Percentiles rank a stretch among this genome's conserved stretches.
Evolutionary conservation across 92 coral and sea anemone species (phyloP).

Genomic region (Plumapathes pennacea): DNA sequence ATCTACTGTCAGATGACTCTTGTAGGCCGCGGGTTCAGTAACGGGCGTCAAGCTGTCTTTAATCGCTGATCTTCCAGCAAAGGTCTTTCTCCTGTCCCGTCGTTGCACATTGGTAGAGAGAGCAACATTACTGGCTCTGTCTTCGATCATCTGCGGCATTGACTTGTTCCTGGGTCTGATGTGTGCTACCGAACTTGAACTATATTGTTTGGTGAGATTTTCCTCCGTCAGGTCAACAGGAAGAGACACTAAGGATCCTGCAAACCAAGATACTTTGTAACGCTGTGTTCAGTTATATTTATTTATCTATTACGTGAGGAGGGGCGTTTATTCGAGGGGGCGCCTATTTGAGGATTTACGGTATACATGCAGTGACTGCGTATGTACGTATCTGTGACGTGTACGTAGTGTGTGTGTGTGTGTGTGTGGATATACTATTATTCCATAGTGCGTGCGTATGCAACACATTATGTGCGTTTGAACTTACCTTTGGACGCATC

Average conservation of each 20-base stretch:
- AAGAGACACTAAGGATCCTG: constrained; percentile 66
- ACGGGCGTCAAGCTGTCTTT: constrained; percentile 16
- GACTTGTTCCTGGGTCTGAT: constrained; percentile 43
- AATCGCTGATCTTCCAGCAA: constrained; percentile 12
- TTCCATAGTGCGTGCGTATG: too few relatives aligned
- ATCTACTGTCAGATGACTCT: neutral
- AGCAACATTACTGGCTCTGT: constrained; percentile 30
- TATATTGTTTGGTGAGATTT: constrained; percentile 51
- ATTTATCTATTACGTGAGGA: neutral
- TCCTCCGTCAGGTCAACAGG: constrained; percentile 68
- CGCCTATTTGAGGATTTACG: too few relatives aligned
- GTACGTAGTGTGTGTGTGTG: too few relatives aligned
- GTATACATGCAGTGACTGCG: too few relatives aligned
- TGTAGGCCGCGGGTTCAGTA: constrained; percentile 7
- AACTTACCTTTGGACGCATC: constrained; percentile 97
- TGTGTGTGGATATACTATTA: too few relatives aligned
- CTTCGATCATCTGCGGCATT: constrained; percentile 65
- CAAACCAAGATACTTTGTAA: neutral
- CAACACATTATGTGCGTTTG: neutral
- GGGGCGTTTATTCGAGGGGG: too few relatives aligned
- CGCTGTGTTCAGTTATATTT: neutral
- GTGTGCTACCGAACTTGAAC: constrained; percentile 25
- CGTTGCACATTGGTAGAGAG: constrained; percentile 8
- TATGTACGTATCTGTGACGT: too few relatives aligned
- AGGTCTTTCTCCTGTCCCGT: constrained; percentile 34